Percentiles rank a stretch among this genome's conserved stretches.
Conservation (phyloP, 2,797 vertebrate species). For the Silurus lanzhouensis region DNA sequence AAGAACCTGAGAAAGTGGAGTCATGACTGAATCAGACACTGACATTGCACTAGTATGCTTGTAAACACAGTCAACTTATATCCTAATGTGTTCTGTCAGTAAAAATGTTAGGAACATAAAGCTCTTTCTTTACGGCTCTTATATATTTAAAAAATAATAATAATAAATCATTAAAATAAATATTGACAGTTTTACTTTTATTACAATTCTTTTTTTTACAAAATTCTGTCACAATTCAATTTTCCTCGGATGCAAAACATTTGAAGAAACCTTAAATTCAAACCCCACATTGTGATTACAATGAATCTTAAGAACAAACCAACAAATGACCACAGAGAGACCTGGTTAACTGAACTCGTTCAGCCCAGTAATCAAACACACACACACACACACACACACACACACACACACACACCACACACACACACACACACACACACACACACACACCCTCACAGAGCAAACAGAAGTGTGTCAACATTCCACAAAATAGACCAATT, state of each 20-base stretch:
- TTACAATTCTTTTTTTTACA: neutral
- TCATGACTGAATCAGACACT: neutral
- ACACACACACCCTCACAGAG: slow-evolving; percentile 24
- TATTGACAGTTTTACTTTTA: neutral
- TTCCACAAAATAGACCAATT: neutral
- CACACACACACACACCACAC: slow-evolving; percentile 52
- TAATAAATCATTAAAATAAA: too few relatives aligned
- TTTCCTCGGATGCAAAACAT: neutral
- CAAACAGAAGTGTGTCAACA: slow-evolving; percentile 46
- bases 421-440: neutral
- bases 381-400: slow-evolving; percentile 19
- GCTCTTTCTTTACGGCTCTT: too few relatives aligned
- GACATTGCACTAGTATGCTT: neutral
- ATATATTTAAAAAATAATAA: neutral
- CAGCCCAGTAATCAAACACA: slow-evolving; percentile 59
- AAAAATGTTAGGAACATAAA: neutral
- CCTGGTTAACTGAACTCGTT: slow-evolving; percentile 42
- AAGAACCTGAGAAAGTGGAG: neutral
- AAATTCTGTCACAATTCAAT: neutral
- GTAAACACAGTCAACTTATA: too few relatives aligned
- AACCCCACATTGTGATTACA: neutral
- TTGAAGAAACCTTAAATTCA: neutral
- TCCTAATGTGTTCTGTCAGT: neutral
- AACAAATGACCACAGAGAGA: neutral
- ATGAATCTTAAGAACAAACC: neutral